Percentiles rank a stretch among this genome's conserved stretches.
These are phyloP conservation scores for Brienomyrus brachyistius DNA, from an alignment of 2,113 vertebrate genomes.

Conservation along the genomic window DNA sequence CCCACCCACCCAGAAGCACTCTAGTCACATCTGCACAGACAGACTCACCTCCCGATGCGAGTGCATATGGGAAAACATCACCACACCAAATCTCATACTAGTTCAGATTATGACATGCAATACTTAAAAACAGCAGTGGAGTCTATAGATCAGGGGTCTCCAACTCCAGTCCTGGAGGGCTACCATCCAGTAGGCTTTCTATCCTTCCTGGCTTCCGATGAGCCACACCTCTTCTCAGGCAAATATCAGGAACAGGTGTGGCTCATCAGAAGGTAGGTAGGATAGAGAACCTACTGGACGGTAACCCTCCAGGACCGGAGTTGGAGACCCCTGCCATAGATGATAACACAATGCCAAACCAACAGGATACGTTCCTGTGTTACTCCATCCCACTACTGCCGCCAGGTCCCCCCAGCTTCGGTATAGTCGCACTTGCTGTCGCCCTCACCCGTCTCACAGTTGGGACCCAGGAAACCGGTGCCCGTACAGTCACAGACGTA, in stretches of 20 bases:
- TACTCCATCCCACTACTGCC: background rate
- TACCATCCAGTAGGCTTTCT: no score
- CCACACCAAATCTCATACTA: background rate
- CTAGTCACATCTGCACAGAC: background rate
- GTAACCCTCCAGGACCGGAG: no score
- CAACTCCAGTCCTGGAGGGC: no score
- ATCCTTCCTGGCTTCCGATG: no score
- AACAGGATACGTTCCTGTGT: background rate
- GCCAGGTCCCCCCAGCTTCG: background rate
- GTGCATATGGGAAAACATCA: background rate
- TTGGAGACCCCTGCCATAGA: background rate
- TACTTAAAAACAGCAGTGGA: background rate
- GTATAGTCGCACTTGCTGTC: background rate
- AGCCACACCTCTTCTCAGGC: no score
- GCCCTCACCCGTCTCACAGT: conserved; percentile 76
- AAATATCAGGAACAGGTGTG: no score
- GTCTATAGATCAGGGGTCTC: background rate
- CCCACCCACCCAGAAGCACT: background rate
- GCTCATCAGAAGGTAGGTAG: no score
- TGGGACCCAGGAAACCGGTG: conserved; percentile 77
- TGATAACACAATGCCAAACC: background rate
- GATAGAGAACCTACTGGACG: no score
- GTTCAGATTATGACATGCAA: background rate
- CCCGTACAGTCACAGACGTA: conserved; percentile 83
- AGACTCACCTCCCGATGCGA: background rate